phyloP scores from a whole-genome alignment of 2,888 invertebrate genomes.

The Pterostichus niger region DNA sequence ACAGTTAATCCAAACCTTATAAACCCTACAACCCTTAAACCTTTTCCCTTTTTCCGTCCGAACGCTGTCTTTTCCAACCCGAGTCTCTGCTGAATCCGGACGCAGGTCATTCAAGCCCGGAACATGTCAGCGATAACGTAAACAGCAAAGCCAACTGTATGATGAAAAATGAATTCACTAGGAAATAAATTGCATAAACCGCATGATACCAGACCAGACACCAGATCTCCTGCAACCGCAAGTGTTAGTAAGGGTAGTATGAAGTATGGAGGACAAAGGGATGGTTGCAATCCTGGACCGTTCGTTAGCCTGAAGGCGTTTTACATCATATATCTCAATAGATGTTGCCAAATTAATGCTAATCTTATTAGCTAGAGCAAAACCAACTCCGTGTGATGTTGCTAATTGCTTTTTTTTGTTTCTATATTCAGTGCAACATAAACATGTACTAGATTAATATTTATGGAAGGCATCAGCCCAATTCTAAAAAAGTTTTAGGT shows the following conservation, averaged over 20 bases:
- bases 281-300: no score
- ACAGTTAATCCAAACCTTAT: conserved; percentile 39
- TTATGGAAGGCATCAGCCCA: no score
- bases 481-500: no score
- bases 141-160: conserved; percentile 55
- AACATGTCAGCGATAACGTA: conserved; percentile 63
- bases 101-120: conserved; percentile 28
- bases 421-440: no score
- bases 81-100: neutral
- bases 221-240: conserved; percentile 4
- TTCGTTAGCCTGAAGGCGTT: no score
- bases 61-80: conserved; percentile 14
- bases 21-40: conserved; percentile 18
- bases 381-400: no score
- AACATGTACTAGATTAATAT: no score
- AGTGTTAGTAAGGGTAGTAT: neutral
- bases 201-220: conserved; percentile 26
- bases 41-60: conserved; percentile 5
- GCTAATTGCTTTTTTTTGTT: no score
- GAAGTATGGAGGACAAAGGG: no score
- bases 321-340: no score
- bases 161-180: conserved; percentile 60
- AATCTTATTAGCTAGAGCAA: no score
- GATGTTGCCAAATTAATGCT: no score
- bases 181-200: conserved; percentile 64